These are phyloP conservation scores for Pogonomyrmex barbatus DNA, from an alignment of 1,140 invertebrate species.

Conservation along the genomic window DNA sequence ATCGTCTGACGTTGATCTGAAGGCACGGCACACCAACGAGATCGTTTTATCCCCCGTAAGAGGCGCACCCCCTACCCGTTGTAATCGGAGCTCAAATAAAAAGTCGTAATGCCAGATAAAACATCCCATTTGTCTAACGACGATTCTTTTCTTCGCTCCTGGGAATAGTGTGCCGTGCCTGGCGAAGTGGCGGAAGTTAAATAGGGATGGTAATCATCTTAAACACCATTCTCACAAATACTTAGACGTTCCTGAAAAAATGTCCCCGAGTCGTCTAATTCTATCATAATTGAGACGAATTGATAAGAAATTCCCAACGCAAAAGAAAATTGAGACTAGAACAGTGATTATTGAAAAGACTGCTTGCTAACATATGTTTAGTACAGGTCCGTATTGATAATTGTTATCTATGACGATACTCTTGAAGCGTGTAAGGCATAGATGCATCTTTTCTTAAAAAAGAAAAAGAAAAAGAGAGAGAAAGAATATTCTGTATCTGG, in stretches of 20 bases:
- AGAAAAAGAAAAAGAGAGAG: conserved; percentile 20
- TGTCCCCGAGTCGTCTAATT: conserved; percentile 79
- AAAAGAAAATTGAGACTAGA: conserved; percentile 22
- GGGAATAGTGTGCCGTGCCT: conserved; percentile 37
- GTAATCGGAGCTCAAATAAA: conserved; percentile 85
- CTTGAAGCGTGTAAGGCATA: neutral
- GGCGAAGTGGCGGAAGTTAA: conserved; percentile 60
- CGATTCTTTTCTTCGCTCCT: conserved; percentile 80
- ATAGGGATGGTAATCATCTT: conserved; percentile 84
- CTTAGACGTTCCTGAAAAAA: conserved; percentile 59
- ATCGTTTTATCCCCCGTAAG: conserved; percentile 61
- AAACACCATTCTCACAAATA: conserved; percentile 82
- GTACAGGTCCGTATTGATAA: neutral
- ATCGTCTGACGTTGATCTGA: conserved; percentile 84
- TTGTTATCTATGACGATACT: neutral
- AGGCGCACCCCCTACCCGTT: conserved; percentile 60
- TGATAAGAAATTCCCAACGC: conserved; percentile 65
- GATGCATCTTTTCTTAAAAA: neutral
- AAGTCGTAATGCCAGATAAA: conserved; percentile 85
- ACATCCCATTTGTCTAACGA: conserved; percentile 85
- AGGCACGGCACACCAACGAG: conserved; percentile 48
- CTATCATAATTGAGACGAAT: conserved; percentile 83
- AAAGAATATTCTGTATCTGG: conserved; percentile 12
- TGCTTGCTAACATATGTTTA: neutral
- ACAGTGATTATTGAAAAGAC: neutral